Evolutionary conservation across 1,140 invertebrate genomes (phyloP).

Genomic region (Drosophila repleta): DNA sequence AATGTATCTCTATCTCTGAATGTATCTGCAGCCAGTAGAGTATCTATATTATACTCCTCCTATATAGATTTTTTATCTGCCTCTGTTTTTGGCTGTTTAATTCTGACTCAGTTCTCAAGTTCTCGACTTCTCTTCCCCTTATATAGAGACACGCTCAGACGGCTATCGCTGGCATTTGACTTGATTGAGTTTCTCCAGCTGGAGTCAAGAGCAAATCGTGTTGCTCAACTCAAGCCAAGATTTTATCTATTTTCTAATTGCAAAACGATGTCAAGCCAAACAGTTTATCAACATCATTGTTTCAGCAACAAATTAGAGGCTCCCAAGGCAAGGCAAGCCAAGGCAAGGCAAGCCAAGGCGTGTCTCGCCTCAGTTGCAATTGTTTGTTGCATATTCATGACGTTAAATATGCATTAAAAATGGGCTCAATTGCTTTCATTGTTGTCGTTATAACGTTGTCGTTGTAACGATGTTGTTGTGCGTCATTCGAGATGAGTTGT

Average conservation of each 20-base stretch:
- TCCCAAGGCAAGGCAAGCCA: conserved; percentile 20
- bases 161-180: conserved; percentile 47
- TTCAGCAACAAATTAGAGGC: conserved; percentile 1
- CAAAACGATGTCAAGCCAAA: conserved; percentile 61
- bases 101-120: conserved; percentile 19
- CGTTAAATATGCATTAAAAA: conserved; percentile 9
- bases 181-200: conserved; percentile 20
- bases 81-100: conserved; percentile 59
- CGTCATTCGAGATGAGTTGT: conserved; percentile 13
- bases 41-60: too few relatives aligned
- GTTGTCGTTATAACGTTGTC: too few relatives aligned
- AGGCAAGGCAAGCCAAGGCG: too few relatives aligned
- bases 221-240: conserved; percentile 63
- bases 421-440: conserved; percentile 5
- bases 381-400: conserved; percentile 45
- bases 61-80: too few relatives aligned
- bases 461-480: conserved; percentile 5
- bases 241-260: conserved; percentile 69
- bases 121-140: neutral
- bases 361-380: conserved; percentile 5
- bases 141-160: neutral
- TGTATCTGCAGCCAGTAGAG: too few relatives aligned
- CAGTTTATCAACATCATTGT: conserved; percentile 4
- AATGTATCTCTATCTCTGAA: conserved; percentile 24
- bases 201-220: conserved; percentile 68